These are phyloP conservation scores for Norana najaformis DNA, from an alignment of 2,888 invertebrate species.

Conservation along the genomic window DNA sequence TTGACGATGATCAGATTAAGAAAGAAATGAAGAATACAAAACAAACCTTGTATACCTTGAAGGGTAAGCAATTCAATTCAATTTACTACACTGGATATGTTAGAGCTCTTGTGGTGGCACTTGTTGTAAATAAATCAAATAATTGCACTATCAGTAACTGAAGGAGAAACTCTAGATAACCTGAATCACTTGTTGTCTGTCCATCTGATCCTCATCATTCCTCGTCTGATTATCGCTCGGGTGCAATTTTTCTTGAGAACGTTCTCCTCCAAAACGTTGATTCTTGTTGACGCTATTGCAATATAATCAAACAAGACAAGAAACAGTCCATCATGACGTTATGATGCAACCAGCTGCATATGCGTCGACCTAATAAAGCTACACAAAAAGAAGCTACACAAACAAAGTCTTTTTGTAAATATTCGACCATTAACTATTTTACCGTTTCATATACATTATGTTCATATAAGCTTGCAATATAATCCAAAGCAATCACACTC, in stretches of 20 bases:
- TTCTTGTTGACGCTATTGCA: background rate
- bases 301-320: background rate
- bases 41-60: too few relatives aligned
- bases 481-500: too few relatives aligned
- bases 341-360: background rate
- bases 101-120: background rate
- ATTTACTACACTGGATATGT: background rate
- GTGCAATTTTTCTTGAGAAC: background rate
- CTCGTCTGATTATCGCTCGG: background rate
- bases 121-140: background rate
- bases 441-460: too few relatives aligned
- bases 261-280: background rate
- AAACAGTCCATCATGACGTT: background rate
- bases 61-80: too few relatives aligned
- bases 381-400: background rate
- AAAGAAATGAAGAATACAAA: too few relatives aligned
- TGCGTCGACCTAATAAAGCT: background rate
- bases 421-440: too few relatives aligned
- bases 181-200: background rate
- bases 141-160: background rate
- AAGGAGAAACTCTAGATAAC: background rate
- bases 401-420: background rate
- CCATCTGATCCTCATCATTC: background rate
- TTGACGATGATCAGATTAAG: too few relatives aligned
- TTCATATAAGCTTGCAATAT: too few relatives aligned